A percentile compares a stretch with the other conserved stretches of the same genome.
phyloP scores from a whole-genome alignment of 2,797 vertebrate genomes.

The Ctenochaetus hawaiiensis region DNA sequence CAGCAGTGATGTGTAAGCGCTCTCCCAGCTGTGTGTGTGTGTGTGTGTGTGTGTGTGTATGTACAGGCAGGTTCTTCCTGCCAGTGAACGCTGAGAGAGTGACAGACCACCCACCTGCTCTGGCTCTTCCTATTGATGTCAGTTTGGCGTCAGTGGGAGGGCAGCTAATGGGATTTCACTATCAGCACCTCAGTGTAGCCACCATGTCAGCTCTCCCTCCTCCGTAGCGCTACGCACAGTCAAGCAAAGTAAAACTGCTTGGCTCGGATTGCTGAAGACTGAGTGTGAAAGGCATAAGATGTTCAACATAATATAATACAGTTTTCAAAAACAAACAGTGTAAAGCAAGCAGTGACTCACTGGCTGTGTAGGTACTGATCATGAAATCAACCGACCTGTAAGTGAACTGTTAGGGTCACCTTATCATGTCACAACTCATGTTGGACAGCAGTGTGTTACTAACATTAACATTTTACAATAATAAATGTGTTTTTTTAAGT shows the following conservation, averaged over 20 bases:
- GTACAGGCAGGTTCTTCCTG: conserved; percentile 64
- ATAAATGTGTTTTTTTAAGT: not conserved
- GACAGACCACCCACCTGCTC: conserved; percentile 84
- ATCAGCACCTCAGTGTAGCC: conserved; percentile 78
- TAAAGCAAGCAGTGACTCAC: conserved; percentile 46
- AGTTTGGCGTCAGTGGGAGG: conserved; percentile 76
- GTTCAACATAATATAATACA: conserved; percentile 43
- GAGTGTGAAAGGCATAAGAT: conserved; percentile 60
- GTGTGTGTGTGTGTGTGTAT: not conserved
- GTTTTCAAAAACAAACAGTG: conserved; percentile 39
- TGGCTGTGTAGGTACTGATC: conserved; percentile 7
- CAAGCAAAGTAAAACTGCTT: conserved; percentile 66
- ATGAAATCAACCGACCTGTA: conserved; percentile 31
- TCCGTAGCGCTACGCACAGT: conserved; percentile 62
- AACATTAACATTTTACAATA: not conserved
- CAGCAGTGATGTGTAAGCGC: conserved; percentile 42
- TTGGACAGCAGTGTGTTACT: not conserved
- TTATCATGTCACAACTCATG: not conserved
- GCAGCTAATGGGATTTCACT: conserved; percentile 84
- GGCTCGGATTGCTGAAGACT: conserved; percentile 52
- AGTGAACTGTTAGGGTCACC: conserved; percentile 21
- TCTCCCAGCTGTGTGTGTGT: conserved; percentile 45
- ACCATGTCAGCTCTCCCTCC: conserved; percentile 79
- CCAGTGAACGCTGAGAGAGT: conserved; percentile 67
- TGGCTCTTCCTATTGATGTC: conserved; percentile 75